Percentiles rank a stretch among this genome's conserved stretches.
Conservation (phyloP, 2,888 invertebrate genomes). For the Dinocampus coccinellae region DNA sequence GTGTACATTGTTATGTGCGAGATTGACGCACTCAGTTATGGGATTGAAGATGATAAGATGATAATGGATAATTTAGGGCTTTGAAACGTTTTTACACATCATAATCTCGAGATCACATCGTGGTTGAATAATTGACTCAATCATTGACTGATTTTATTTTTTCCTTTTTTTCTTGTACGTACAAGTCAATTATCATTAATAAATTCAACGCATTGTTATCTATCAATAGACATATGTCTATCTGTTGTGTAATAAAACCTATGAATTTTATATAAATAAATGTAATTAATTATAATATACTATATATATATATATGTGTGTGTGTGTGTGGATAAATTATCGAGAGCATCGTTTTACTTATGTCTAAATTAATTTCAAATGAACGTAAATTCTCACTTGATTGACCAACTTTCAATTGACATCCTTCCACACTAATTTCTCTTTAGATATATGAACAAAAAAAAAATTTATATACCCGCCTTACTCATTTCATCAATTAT, state of each 20-base stretch:
- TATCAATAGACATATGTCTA: neutral
- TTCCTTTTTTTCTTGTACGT: neutral
- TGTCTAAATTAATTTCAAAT: neutral
- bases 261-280: too few relatives aligned
- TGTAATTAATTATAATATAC: too few relatives aligned
- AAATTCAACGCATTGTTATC: neutral
- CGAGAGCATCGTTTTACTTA: neutral
- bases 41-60: conserved; percentile 14
- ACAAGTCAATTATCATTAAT: neutral
- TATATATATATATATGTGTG: neutral
- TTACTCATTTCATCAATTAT: too few relatives aligned
- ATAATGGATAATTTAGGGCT: conserved; percentile 25
- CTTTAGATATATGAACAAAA: neutral
- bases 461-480: too few relatives aligned
- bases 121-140: conserved; percentile 8
- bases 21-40: conserved; percentile 12
- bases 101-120: neutral
- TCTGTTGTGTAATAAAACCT: neutral
- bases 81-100: neutral
- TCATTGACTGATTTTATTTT: neutral
- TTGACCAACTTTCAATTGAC: conserved; percentile 1
- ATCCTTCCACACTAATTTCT: neutral
- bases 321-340: neutral
- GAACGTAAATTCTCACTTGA: neutral
- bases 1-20: conserved; percentile 1